These are phyloP conservation scores for Lomographa bimaculata DNA, from an alignment of 2,888 invertebrate genomes.

Conservation along the genomic window DNA sequence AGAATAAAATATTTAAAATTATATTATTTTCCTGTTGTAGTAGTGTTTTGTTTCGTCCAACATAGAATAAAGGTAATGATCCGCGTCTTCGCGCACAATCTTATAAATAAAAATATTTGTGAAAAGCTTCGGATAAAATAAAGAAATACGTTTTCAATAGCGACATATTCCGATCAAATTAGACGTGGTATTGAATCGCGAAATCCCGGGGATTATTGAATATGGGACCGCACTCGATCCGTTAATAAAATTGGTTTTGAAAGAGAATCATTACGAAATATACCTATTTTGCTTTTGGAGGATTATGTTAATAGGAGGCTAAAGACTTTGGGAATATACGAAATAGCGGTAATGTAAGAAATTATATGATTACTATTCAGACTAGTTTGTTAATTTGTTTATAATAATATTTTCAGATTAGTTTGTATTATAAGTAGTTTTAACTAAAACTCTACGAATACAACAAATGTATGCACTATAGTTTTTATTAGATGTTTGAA, in stretches of 20 bases:
- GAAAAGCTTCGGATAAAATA: conserved; percentile 18
- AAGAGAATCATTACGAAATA: conserved; percentile 32
- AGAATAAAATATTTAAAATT: too few relatives aligned
- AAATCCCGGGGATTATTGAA: conserved; percentile 37
- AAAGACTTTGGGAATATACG: conserved; percentile 8
- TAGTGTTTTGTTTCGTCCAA: too few relatives aligned
- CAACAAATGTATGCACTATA: too few relatives aligned
- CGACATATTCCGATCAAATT: conserved; percentile 32
- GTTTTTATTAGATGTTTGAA: too few relatives aligned
- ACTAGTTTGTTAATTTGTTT: too few relatives aligned
- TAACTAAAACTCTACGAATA: too few relatives aligned
- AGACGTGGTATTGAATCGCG: conserved; percentile 31
- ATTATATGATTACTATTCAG: too few relatives aligned
- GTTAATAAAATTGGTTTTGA: conserved; percentile 40
- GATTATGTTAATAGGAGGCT: conserved; percentile 27
- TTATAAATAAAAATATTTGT: conserved; percentile 2
- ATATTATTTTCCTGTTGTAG: too few relatives aligned
- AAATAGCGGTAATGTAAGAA: neutral
- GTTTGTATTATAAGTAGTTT: too few relatives aligned
- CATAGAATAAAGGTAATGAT: too few relatives aligned
- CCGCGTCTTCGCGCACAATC: neutral
- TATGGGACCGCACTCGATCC: conserved; percentile 23
- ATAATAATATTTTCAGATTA: too few relatives aligned
- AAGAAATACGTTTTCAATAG: conserved; percentile 18
- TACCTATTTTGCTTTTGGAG: conserved; percentile 25